Base-by-base conservation (phyloP, 2,888 invertebrate species). In the Linyphia triangularis region DNA sequence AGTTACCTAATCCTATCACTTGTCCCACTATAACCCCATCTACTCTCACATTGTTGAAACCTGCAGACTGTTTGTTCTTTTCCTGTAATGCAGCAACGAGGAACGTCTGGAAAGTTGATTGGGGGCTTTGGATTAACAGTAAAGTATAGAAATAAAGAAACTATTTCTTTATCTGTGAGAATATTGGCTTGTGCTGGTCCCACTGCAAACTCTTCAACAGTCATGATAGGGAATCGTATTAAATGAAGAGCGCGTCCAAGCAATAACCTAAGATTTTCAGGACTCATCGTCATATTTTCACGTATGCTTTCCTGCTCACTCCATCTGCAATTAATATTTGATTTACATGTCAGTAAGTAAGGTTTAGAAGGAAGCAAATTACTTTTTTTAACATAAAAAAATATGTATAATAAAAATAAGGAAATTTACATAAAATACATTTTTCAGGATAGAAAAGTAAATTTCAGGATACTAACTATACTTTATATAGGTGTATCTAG, bases 21-120 rank as follows among this genome's bases (percentile, higher is more conserved):
- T 0, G 96, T 96, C 3, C 96, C 96, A 92, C 95, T 96, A 91
- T 96, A 97, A 0, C 96, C 96, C 97, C 97, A 97, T 84, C 96
- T 94, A 30, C 95, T 95, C 92, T 96, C 96, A 0, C 96, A 95
- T 92, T 96, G 95, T 40, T 95, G 95, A 92, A 97, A 97, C 88
- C 95, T 93, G 88, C 95, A 95, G 30, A 96, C 95, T 0, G 95
- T 95, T 91, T 96, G 94, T 92, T 96, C 96, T 91, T 96, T 96
- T 1, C 96, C 96, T 6, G 96, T 95, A 94, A 96, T 95, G 90
- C 96, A 95, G 92, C 96, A 96, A 26, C 96, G 93, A 0, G 96
- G 96, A 22, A 94, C 94, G 91, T 96, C 94, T 85, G 95, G 93
- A 92, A 96, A 96, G 10, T 94, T 95, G 61, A 96, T 95, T 69